Conservation (phyloP, 2,797 vertebrate species). For the Trachops cirrhosus region DNA sequence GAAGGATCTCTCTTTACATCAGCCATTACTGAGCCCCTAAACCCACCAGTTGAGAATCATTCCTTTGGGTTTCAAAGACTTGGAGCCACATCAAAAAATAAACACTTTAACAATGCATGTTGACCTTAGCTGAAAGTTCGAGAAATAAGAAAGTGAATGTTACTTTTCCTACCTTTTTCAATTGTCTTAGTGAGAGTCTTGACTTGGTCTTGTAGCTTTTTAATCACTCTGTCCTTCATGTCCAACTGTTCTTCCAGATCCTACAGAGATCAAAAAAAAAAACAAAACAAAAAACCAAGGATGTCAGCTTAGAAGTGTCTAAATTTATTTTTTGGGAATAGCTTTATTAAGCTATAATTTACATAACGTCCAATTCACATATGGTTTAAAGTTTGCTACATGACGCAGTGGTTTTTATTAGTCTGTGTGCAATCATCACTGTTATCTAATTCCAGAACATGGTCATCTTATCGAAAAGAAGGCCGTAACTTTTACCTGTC, state of each 20-base stretch:
- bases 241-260: slow-evolving; percentile 95
- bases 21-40: background rate
- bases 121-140: background rate
- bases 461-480: background rate
- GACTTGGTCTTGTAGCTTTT: slow-evolving; percentile 92
- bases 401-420: background rate
- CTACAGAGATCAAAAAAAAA: slow-evolving; percentile 80
- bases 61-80: background rate
- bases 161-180: slow-evolving; percentile 86
- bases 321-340: background rate
- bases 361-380: background rate
- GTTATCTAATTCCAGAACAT: background rate
- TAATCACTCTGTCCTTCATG: slow-evolving; percentile 93
- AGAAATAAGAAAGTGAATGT: background rate
- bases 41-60: background rate
- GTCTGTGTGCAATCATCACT: background rate
- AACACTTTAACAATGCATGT: background rate
- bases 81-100: background rate
- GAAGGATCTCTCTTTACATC: background rate
- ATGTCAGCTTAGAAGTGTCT: background rate
- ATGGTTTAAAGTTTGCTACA: background rate
- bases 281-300: slow-evolving; percentile 46
- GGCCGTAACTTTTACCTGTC: background rate
- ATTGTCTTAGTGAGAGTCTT: slow-evolving; percentile 89
- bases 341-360: background rate